These are phyloP conservation scores for Andrena haemorrhoa DNA, from an alignment of 2,888 invertebrate genomes.

Conservation along the genomic window DNA sequence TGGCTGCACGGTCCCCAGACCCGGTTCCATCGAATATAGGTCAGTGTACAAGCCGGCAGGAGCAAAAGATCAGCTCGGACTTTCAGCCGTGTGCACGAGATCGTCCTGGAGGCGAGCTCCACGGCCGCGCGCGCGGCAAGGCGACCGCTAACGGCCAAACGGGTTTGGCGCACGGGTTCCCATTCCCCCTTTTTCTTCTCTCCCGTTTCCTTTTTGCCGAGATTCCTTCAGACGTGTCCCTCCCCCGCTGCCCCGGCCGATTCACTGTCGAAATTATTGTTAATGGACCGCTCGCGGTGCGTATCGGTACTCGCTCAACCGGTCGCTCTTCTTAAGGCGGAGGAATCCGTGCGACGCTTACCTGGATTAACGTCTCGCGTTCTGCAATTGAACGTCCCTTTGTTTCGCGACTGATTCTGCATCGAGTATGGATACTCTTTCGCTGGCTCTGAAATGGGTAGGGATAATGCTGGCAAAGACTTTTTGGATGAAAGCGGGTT, in stretches of 20 bases:
- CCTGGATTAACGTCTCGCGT: constrained; percentile 31
- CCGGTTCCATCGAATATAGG: constrained; percentile 83
- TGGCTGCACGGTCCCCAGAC: constrained; percentile 75
- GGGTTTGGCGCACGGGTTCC: constrained; percentile 79
- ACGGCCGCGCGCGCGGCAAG: constrained; percentile 22
- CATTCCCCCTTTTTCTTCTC: constrained; percentile 58
- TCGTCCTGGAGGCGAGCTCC: constrained; percentile 74
- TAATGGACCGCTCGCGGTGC: constrained; percentile 63
- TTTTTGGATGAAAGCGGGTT: no score
- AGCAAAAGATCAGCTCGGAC: constrained; percentile 78
- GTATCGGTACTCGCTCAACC: constrained; percentile 47
- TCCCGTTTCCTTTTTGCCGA: constrained; percentile 64
- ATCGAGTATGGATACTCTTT: background rate
- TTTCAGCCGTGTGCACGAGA: constrained; percentile 67
- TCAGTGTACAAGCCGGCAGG: constrained; percentile 83
- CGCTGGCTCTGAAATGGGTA: no score
- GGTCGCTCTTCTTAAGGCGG: constrained; percentile 35
- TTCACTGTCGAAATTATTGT: constrained; percentile 70
- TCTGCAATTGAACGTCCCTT: constrained; percentile 65
- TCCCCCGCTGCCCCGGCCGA: constrained; percentile 27
- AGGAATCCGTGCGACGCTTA: constrained; percentile 59
- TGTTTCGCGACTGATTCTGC: constrained; percentile 46
- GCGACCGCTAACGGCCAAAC: constrained; percentile 82
- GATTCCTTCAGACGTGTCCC: constrained; percentile 63
- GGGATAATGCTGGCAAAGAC: no score